Evolutionary conservation across 2,797 vertebrate species (phyloP).

Genomic region (Brachyalestes nurse): DNA sequence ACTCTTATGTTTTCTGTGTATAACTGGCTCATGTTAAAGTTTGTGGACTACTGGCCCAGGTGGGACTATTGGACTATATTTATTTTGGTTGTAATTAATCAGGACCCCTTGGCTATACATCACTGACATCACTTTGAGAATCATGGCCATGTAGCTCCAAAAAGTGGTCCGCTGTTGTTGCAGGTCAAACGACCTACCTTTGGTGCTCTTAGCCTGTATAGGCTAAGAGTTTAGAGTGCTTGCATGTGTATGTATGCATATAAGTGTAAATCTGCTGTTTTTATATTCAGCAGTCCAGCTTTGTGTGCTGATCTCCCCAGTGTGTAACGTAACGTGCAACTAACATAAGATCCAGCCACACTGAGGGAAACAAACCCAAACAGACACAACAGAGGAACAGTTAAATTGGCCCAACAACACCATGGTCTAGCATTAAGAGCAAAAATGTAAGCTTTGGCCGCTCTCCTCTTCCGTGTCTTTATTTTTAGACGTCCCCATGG

Average conservation of each 20-base stretch:
- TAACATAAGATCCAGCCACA: constrained; percentile 44
- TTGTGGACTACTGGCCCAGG: no score
- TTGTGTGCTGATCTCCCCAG: not conserved
- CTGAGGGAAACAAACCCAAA: constrained; percentile 49
- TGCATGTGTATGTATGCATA: not conserved
- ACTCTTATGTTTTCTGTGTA: no score
- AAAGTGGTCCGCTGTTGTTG: no score
- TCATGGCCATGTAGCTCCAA: no score
- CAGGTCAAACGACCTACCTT: no score
- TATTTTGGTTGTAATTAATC: no score
- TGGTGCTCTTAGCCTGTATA: no score
- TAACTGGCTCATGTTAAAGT: no score
- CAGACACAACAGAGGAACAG: constrained; percentile 62
- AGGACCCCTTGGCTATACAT: no score
- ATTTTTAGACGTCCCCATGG: constrained; percentile 55
- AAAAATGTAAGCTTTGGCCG: constrained; percentile 59
- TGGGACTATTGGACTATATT: no score
- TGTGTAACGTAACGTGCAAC: constrained; percentile 11
- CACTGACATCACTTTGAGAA: no score
- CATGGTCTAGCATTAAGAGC: constrained; percentile 60
- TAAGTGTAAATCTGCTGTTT: not conserved
- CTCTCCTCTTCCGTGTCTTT: constrained; percentile 5
- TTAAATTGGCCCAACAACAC: constrained; percentile 64
- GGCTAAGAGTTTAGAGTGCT: no score
- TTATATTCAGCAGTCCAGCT: not conserved